Percentiles rank a stretch among this genome's conserved stretches.
phyloP scores from a whole-genome alignment of 2,797 vertebrate species.

The Tenualosa thibaudeaui region DNA sequence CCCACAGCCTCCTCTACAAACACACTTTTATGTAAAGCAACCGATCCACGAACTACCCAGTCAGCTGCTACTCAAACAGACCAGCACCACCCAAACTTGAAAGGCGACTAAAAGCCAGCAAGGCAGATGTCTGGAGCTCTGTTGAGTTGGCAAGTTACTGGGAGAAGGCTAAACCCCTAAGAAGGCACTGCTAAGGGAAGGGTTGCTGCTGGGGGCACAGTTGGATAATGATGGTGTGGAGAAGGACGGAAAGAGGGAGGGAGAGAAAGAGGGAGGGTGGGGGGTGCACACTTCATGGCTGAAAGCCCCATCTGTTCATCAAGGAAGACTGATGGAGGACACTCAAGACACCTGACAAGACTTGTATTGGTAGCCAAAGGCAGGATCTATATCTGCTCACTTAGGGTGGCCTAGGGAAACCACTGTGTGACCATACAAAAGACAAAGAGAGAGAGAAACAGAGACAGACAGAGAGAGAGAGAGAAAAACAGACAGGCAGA shows the following conservation, averaged over 20 bases:
- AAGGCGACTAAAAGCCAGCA: not conserved
- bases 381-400: not conserved
- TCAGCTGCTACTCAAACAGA: not conserved
- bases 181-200: not conserved
- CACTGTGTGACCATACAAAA: not conserved
- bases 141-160: not conserved
- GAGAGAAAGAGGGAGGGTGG: not conserved
- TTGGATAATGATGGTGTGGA: not conserved
- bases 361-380: not conserved
- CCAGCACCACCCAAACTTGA: not conserved
- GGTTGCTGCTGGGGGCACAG: not conserved
- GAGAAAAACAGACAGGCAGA: not conserved
- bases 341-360: not conserved
- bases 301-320: slow-evolving; percentile 37
- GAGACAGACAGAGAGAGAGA: too few species aligned
- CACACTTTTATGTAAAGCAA: too few species aligned
- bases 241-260: not conserved
- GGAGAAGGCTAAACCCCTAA: not conserved
- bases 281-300: not conserved
- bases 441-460: not conserved
- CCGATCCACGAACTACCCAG: too few species aligned
- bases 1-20: too few species aligned
- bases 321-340: slow-evolving; percentile 13
- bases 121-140: not conserved
- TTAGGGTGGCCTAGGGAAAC: not conserved